These are phyloP conservation scores for Chamaea fasciata DNA, from an alignment of 2,113 vertebrate species.

Conservation along the genomic window DNA sequence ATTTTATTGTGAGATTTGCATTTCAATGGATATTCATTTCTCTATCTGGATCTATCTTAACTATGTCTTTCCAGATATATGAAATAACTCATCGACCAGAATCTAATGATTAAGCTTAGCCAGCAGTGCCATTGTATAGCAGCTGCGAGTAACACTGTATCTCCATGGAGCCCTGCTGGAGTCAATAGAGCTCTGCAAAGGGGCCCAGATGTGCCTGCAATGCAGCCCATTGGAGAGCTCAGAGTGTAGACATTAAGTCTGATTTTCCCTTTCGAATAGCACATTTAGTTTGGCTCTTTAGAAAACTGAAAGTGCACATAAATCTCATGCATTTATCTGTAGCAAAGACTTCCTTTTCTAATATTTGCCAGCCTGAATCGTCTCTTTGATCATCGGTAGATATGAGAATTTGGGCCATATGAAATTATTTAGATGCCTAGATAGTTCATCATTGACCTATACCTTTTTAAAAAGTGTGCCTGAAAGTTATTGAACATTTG, in stretches of 20 bases:
- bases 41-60: conserved; percentile 38
- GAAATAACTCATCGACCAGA: conserved; percentile 33
- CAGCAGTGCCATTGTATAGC: background rate
- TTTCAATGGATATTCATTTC: conserved; percentile 52
- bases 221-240: background rate
- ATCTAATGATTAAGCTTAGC: conserved; percentile 15
- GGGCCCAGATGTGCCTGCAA: background rate
- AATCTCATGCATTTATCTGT: background rate
- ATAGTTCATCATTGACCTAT: background rate
- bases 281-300: background rate
- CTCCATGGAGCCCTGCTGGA: conserved; percentile 10
- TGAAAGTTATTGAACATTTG: background rate
- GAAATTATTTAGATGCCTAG: background rate
- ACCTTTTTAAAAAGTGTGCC: background rate
- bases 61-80: conserved; percentile 1
- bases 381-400: background rate
- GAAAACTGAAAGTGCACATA: background rate
- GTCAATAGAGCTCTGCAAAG: conserved; percentile 21
- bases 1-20: conserved; percentile 42
- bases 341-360: background rate
- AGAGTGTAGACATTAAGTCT: background rate
- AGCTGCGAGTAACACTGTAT: background rate
- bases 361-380: background rate
- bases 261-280: background rate
- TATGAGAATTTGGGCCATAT: background rate